Evolutionary conservation across 2,888 invertebrate genomes (phyloP), one percentile per base, ranked within the genome.

Genomic region (Lypha dubia): DNA sequence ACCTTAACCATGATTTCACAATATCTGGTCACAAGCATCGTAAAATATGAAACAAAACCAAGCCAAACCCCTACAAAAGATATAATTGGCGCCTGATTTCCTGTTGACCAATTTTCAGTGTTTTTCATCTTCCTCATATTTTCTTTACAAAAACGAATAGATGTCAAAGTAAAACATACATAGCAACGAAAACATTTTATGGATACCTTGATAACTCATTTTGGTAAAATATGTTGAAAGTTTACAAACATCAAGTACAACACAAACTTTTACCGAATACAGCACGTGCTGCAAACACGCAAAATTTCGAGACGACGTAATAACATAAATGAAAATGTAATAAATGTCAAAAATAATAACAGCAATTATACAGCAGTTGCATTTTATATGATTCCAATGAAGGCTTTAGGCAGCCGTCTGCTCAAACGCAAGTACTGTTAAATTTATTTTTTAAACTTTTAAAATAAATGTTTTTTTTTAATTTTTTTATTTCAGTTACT

Each of bases 201-300:
- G 15, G 7, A 4, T 20, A 22, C 49, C 28, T 35, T 32, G 8
- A 35, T n/a, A 62, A 56, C 44, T 76, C 9, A 67, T 41, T 51
- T 51, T 24, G 7, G 9, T 46, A 38, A 9, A 65, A 65, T 58
- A 71, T 71, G 71, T 71, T 67, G 58, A 65, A 65, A 51, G 56
- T 70, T 65, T 53, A 44, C 11, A n/a, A n/a, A 24, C 13, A 75
- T 17, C 9, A 51, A 51, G 15, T 15, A 51, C 32, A 65, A 70
- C n/a, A 63, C 44, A 65, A 71, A 68, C 28, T 62, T 73, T 77
- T 46, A 67, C 77, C 60, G 73, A 83, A 77, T 73, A 77, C 60
- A 83, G 83, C 77, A 83, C 83, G 83, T 83, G 83, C 77, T 62
- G 11, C 44, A 77, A 73, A 24, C 46, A 67, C 58, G n/a, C 28